Conservation (phyloP, 2,113 vertebrate species). For the Felis catus region DNA sequence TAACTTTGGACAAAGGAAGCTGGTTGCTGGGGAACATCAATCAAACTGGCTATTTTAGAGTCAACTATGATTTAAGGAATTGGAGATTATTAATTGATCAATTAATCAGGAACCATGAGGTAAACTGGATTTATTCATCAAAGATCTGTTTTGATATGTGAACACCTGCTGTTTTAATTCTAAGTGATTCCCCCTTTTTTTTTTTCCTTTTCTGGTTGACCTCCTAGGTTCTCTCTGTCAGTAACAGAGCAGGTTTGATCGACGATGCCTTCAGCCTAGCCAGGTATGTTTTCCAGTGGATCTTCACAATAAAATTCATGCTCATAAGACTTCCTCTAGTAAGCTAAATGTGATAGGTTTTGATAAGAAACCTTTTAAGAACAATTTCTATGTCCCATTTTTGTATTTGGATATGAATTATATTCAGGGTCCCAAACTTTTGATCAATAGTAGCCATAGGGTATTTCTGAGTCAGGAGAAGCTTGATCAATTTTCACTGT, state of each 20-base stretch:
- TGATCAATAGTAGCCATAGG: conserved; percentile 78
- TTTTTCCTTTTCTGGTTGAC: conserved; percentile 59
- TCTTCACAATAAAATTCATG: conserved; percentile 70
- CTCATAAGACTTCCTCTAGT: conserved; percentile 41
- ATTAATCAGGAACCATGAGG: conserved; percentile 92
- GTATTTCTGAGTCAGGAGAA: conserved; percentile 78
- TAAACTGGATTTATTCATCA: conserved; percentile 80
- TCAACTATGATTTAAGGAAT: conserved; percentile 98
- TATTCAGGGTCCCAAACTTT: conserved; percentile 54
- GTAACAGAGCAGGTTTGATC: conserved; percentile 96
- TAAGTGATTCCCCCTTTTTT: conserved; percentile 68
- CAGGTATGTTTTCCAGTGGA: conserved; percentile 89
- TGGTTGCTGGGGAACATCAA: conserved; percentile 98
- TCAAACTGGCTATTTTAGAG: conserved; percentile 97
- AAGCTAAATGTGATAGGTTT: conserved; percentile 52
- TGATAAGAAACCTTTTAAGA: conserved; percentile 58
- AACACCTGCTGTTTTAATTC: conserved; percentile 70
- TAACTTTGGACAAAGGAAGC: conserved; percentile 88
- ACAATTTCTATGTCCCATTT: neutral
- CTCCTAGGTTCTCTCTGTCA: conserved; percentile 94
- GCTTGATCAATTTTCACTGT: conserved; percentile 81
- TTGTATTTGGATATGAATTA: neutral
- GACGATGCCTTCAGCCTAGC: conserved; percentile 98
- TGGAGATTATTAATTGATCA: conserved; percentile 97
- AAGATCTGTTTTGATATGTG: conserved; percentile 65